Evolutionary conservation across 2,113 vertebrate species (phyloP), one percentile per base, ranked within the genome.

Genomic region (Ahaetulla prasina): DNA sequence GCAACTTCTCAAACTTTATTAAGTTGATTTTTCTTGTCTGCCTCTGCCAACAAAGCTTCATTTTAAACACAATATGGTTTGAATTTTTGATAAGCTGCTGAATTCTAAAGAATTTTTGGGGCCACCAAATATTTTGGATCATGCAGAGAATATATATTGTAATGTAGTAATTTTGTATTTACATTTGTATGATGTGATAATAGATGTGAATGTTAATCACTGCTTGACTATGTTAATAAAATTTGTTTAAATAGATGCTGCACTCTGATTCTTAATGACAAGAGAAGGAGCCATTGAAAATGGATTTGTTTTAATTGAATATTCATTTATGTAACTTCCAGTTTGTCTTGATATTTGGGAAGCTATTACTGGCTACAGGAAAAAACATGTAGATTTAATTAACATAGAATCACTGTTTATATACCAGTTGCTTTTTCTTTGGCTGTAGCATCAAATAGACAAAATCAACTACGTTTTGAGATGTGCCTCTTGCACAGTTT

Each of bases 101-200:
- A 98, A 98, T 98, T 99, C 98, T 97, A 98, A 98, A 98, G 96
- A 98, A 97, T 98, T 98, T 98, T 98, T 97, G 98, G 98, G 99
- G 98, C 98, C 98, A 99, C 98, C 98, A 99, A 99, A 99, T 99
- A 99, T 99, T 99, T 99, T 99, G 98, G 97, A 99, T 99, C 98
- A 99, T 99, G 98, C 99, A 99, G 98, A 99, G 98, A 99, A 98
- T 99, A 98, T 99, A 99, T 99, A 99, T 99, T 99, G 98, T 99
- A 99, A 98, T 99, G 99, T 99, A 99, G 98, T 99, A 99, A 98
- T 99, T 99, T 99, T 99, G 99, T 99, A 99, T 98, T 97, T 98
- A 99, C 98, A 98, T 99, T 99, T 99, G 98, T 99, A 99, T 98
- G 98, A 99, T 98, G 98, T 99, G 98, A 98, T 96, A 97, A 97